These are phyloP conservation scores for Mamestra configurata DNA, from an alignment of 1,140 invertebrate genomes.

Conservation along the genomic window DNA sequence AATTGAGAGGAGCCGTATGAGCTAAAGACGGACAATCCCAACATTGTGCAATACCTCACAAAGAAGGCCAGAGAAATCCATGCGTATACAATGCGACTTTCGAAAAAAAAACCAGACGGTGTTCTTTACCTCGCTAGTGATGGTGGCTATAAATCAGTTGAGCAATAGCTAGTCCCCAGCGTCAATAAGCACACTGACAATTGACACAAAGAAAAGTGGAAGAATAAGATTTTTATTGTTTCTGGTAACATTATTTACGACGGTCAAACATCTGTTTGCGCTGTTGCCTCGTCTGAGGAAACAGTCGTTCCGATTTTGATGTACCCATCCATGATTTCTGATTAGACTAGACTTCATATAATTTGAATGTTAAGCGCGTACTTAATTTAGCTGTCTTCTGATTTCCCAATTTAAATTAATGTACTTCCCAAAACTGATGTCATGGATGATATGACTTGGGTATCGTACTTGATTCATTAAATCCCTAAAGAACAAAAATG, in stretches of 20 bases:
- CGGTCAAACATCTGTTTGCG: slow-evolving; percentile 46
- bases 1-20: slow-evolving; percentile 71
- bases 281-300: slow-evolving; percentile 24
- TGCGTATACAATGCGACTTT: slow-evolving; percentile 42
- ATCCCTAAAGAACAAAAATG: not conserved
- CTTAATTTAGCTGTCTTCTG: not conserved
- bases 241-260: slow-evolving; percentile 44
- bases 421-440: no score
- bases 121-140: slow-evolving; percentile 39
- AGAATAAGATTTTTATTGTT: slow-evolving; percentile 49
- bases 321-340: not conserved
- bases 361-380: not conserved
- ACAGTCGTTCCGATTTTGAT: not conserved
- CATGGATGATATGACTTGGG: no score
- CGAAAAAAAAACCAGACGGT: slow-evolving; percentile 43
- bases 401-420: not conserved
- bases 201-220: slow-evolving; percentile 45
- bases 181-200: slow-evolving; percentile 48
- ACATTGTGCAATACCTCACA: slow-evolving; percentile 80
- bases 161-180: slow-evolving; percentile 30
- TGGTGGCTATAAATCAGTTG: slow-evolving; percentile 46
- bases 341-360: not conserved
- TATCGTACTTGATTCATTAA: no score
- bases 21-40: slow-evolving; percentile 67
- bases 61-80: slow-evolving; percentile 77